Evolutionary conservation across 2,797 vertebrate genomes (phyloP).

Genomic region (Chromobotia macracanthus): DNA sequence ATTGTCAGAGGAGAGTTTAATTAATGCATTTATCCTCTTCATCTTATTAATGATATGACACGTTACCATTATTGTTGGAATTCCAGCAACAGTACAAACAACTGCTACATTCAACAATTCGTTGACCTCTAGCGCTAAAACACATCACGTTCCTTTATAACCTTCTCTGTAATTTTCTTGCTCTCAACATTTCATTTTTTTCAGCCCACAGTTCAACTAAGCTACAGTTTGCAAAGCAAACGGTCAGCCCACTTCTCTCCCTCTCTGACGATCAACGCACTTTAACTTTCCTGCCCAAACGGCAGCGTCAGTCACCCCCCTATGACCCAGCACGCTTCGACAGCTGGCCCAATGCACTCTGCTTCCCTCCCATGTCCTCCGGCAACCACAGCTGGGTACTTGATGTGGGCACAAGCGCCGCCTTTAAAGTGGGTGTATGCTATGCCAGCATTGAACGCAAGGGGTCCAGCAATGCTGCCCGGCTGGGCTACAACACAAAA

Average conservation of each 20-base stretch:
- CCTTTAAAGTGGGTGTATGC: constrained; percentile 93
- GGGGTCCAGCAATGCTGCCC: constrained; percentile 79
- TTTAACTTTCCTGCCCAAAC: constrained; percentile 84
- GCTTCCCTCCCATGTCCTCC: constrained; percentile 73
- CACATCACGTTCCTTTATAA: background rate
- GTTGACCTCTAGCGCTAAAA: no score
- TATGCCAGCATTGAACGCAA: constrained; percentile 85
- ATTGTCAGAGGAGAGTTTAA: background rate
- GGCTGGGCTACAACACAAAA: constrained; percentile 83
- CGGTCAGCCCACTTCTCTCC: constrained; percentile 83
- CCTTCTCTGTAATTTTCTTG: background rate
- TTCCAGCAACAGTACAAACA: no score
- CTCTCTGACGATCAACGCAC: constrained; percentile 82
- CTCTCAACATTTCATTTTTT: constrained; percentile 16
- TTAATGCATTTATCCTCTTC: background rate
- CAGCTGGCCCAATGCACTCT: constrained; percentile 90
- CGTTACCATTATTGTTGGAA: background rate
- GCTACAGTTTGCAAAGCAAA: constrained; percentile 83
- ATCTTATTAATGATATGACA: background rate
- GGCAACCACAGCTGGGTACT: constrained; percentile 86
- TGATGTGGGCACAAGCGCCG: constrained; percentile 82
- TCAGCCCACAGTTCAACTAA: constrained; percentile 72
- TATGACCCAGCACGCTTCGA: constrained; percentile 86
- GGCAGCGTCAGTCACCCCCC: constrained; percentile 69
- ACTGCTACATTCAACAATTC: no score